Evolutionary conservation across 2,888 invertebrate species (phyloP), one percentile per base, ranked within the genome.

Genomic region (Siphonodentalium dalli): DNA sequence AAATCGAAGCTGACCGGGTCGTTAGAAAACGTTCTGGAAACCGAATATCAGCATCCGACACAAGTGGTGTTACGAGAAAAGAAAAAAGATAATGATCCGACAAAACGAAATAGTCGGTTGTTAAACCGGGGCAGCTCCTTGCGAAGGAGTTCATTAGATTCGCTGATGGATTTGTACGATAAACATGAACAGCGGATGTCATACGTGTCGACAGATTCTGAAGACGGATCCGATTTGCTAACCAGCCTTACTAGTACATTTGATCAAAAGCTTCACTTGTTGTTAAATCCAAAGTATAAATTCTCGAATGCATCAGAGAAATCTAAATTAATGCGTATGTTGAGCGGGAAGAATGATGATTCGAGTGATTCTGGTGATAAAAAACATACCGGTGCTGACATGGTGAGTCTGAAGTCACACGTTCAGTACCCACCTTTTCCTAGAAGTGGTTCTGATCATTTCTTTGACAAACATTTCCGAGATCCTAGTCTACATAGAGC

Each of bases 61-160:
- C n/a, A n/a, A n/a, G n/a, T n/a, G n/a, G n/a, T n/a, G n/a, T n/a
- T n/a, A 15, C 40, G n/a, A 31, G 44, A 34, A 15, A 18, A 15
- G 34, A 34, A n/a, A 29, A 29, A n/a, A 29, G n/a, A n/a, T n/a
- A n/a, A n/a, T n/a, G n/a, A n/a, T n/a, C n/a, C n/a, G n/a, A n/a
- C n/a, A n/a, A n/a, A n/a, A n/a, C 35, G 58, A 26, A 57, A 61
- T 15, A 49, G 50, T 45, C 60, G 61, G 11, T 31, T 41, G n/a
- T 35, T 69, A 1, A 60, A 46, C 53, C 57, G 66, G 34, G 61
- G 58, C 45, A 61, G 53, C 44, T 62, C 68, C 8, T 37, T 65
- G 11, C 58, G 84, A 42, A 83, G 85, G 50, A 86, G 86, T 23
- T 86, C 86, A 28, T 76, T 86, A 59, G 87, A 87, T 69, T 87